Evolutionary conservation across 1,140 invertebrate genomes (phyloP).

Genomic region (Drosophila nigromelanica): DNA sequence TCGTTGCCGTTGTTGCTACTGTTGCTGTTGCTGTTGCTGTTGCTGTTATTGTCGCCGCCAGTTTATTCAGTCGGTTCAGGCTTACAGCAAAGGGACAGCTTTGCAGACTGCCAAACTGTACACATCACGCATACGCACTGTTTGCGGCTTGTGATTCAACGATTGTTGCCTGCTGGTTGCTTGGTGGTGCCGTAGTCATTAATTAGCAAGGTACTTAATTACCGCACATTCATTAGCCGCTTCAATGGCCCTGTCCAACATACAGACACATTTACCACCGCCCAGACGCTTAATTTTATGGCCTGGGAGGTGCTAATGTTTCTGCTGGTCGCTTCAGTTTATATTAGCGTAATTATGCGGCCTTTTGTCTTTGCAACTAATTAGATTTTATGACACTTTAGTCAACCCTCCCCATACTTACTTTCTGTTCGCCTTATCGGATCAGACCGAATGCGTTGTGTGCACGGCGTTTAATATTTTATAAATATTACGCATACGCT

Average conservation of each 20-base stretch:
- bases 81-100: slow-evolving; percentile 43
- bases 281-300: slow-evolving; percentile 58
- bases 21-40: slow-evolving; percentile 5
- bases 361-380: slow-evolving; percentile 76
- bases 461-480: slow-evolving; percentile 55
- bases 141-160: slow-evolving; percentile 59
- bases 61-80: slow-evolving; percentile 51
- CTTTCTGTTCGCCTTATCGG: background rate
- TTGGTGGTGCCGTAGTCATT: slow-evolving; percentile 77
- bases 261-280: slow-evolving; percentile 8
- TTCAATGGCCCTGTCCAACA: slow-evolving; percentile 66
- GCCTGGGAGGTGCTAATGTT: slow-evolving; percentile 64
- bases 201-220: slow-evolving; percentile 84
- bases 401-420: background rate
- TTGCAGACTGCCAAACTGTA: slow-evolving; percentile 30
- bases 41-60: slow-evolving; percentile 35
- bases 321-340: slow-evolving; percentile 40
- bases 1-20: slow-evolving; percentile 9
- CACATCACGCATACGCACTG: slow-evolving; percentile 70
- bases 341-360: slow-evolving; percentile 74
- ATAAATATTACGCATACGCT: slow-evolving; percentile 75
- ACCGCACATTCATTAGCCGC: slow-evolving; percentile 83
- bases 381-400: slow-evolving; percentile 70
- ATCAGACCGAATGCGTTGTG: slow-evolving; percentile 17
- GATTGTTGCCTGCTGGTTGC: slow-evolving; percentile 56